phyloP scores from a whole-genome alignment of 2,888 invertebrate genomes.

The Barypeithes pellucidus region DNA sequence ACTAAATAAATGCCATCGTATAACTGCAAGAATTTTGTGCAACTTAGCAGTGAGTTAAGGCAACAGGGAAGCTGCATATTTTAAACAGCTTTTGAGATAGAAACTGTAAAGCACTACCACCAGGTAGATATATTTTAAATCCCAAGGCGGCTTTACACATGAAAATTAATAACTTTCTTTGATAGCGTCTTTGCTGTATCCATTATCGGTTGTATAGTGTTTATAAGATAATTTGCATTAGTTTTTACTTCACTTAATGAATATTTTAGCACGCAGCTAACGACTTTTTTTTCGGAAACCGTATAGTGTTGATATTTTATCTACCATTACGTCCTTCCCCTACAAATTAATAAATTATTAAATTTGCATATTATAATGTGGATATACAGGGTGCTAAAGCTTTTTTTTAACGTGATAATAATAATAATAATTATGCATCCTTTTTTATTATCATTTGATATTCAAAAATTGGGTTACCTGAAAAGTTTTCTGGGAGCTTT shows the following conservation, averaged over 20 bases:
- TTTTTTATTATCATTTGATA: too few species aligned
- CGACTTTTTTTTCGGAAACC: not conserved
- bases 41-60: constrained; percentile 56
- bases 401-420: too few species aligned
- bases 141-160: constrained; percentile 50
- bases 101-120: constrained; percentile 56
- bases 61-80: constrained; percentile 61
- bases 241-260: not conserved
- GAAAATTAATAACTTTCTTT: constrained; percentile 52
- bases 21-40: constrained; percentile 19
- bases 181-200: constrained; percentile 21
- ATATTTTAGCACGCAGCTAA: constrained; percentile 11
- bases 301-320: too few species aligned
- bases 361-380: too few species aligned
- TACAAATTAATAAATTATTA: too few species aligned
- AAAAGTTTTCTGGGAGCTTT: too few species aligned
- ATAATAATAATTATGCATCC: too few species aligned
- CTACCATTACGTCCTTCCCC: too few species aligned
- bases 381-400: too few species aligned
- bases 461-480: too few species aligned
- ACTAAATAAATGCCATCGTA: constrained; percentile 6
- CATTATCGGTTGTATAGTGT: constrained; percentile 16
- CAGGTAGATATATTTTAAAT: constrained; percentile 55
- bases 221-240: constrained; percentile 16
- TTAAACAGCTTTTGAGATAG: constrained; percentile 58